Conservation (phyloP, 2,888 invertebrate species). For the Dynastes grantii region DNA sequence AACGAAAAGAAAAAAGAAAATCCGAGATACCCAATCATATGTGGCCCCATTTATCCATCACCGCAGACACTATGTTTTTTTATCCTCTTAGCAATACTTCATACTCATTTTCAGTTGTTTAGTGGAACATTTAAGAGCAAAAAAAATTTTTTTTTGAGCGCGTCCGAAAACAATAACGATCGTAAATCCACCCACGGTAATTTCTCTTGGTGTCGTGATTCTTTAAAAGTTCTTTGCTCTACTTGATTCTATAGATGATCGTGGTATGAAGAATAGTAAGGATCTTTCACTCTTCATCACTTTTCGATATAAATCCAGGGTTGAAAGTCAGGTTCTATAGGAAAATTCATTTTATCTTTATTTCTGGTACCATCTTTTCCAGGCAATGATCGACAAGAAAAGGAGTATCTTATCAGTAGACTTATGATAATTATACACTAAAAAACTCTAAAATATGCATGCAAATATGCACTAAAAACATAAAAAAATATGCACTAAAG, state of each 20-base stretch:
- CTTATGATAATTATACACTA: too few relatives aligned
- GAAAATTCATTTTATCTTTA: too few relatives aligned
- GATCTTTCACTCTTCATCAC: conserved; percentile 49
- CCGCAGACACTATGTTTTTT: conserved; percentile 42
- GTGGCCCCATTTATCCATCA: conserved; percentile 54
- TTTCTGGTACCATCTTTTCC: too few relatives aligned
- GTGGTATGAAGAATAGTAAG: conserved; percentile 32
- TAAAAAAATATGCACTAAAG: too few relatives aligned
- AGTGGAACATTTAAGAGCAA: conserved; percentile 33
- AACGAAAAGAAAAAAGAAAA: conserved; percentile 44
- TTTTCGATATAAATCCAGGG: neutral
- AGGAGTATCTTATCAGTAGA: too few relatives aligned
- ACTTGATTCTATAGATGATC: conserved; percentile 21
- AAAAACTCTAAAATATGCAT: too few relatives aligned
- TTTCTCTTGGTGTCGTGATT: neutral
- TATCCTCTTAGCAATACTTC: conserved; percentile 26
- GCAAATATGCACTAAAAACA: too few relatives aligned
- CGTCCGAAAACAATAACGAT: conserved; percentile 11
- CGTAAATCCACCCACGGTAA: neutral
- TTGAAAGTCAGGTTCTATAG: too few relatives aligned
- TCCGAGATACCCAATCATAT: conserved; percentile 51
- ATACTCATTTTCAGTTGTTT: conserved; percentile 22
- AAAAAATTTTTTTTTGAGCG: conserved; percentile 15
- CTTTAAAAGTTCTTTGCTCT: conserved; percentile 18
- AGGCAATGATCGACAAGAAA: too few relatives aligned